Evolutionary conservation across 37 sponge, comb jelly and placozoan genomes (phyloP).

Genomic region (Axinella damicornis): DNA sequence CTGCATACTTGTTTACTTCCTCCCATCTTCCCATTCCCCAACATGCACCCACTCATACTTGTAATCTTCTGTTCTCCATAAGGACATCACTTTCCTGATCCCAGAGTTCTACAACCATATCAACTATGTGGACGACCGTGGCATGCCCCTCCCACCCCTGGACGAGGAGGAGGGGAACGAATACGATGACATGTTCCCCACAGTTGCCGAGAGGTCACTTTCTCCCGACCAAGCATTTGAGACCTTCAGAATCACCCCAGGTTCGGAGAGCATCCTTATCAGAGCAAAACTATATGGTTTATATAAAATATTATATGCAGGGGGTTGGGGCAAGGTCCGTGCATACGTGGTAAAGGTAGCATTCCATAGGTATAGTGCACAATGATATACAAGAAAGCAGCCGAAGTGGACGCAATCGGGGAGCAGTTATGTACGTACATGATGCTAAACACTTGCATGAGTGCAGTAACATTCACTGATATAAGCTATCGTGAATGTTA

Average conservation of each 20-base stretch:
- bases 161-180: conserved; percentile 36
- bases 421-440: too few relatives aligned
- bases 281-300: too few relatives aligned
- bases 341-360: too few relatives aligned
- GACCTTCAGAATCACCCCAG: not conserved
- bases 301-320: too few relatives aligned
- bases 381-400: too few relatives aligned
- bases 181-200: conserved; percentile 26
- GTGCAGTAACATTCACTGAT: too few relatives aligned
- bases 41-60: not conserved
- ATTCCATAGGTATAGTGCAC: too few relatives aligned
- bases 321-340: too few relatives aligned
- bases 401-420: too few relatives aligned
- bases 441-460: too few relatives aligned
- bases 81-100: conserved; percentile 71
- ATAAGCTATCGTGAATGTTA: too few relatives aligned
- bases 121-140: conserved; percentile 53
- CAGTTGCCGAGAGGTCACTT: conserved; percentile 24
- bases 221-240: conserved; percentile 41
- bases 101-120: conserved; percentile 76
- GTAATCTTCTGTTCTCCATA: not conserved
- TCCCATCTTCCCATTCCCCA: not conserved
- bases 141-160: conserved; percentile 71
- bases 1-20: not conserved
- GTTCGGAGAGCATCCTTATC: too few relatives aligned